Conservation (phyloP, 2,113 vertebrate genomes). For the Cairina moschata region DNA sequence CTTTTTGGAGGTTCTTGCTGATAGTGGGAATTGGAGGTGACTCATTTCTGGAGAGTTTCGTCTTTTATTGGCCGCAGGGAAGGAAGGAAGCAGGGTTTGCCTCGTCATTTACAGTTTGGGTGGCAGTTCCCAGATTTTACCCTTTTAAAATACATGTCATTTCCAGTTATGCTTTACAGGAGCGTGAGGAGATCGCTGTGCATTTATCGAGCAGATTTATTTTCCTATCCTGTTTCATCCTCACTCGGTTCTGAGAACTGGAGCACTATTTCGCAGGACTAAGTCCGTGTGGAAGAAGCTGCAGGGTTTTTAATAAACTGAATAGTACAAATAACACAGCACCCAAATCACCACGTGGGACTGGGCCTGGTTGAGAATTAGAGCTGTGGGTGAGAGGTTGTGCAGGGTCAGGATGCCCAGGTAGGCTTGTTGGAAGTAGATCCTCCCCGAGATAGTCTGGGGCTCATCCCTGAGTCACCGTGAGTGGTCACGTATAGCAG, state of each 20-base stretch:
- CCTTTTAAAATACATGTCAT: neutral
- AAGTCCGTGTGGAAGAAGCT: neutral
- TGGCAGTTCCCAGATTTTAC: neutral
- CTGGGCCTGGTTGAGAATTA: rapidly evolving
- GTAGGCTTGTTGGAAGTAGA: neutral
- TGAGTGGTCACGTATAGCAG: rapidly evolving
- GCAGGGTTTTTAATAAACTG: neutral
- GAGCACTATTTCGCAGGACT: neutral
- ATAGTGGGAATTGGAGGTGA: neutral
- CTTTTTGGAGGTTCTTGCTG: neutral
- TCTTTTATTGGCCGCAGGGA: neutral
- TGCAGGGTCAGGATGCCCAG: too few relatives aligned
- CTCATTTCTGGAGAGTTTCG: neutral
- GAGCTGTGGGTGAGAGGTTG: neutral
- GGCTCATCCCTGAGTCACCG: neutral
- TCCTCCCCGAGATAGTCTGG: rapidly evolving
- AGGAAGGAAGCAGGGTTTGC: neutral
- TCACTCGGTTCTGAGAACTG: neutral
- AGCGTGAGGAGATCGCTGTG: neutral
- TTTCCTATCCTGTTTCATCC: neutral
- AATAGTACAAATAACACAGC: neutral
- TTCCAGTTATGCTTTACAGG: neutral
- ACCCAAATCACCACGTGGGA: neutral
- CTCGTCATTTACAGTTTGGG: neutral
- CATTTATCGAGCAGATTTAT: neutral